A percentile compares a stretch with the other conserved stretches of the same genome.
phyloP scores from a whole-genome alignment of 2,888 invertebrate species.

The Sisyra terminalis region DNA sequence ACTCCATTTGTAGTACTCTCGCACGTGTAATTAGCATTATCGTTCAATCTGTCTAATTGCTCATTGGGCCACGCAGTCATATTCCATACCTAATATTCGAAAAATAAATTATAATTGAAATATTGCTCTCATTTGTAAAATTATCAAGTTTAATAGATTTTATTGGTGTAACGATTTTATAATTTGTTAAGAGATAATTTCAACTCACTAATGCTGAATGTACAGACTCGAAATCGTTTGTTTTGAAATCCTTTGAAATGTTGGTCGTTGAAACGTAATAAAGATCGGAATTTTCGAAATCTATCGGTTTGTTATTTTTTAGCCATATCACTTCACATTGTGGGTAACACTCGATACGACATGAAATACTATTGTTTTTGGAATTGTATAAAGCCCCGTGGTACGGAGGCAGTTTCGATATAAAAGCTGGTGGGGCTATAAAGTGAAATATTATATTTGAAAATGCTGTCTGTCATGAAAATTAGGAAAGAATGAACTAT shows the following conservation, averaged over 20 bases:
- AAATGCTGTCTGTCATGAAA: background rate
- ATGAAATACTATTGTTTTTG: conserved; percentile 48
- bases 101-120: background rate
- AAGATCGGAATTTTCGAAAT: conserved; percentile 33
- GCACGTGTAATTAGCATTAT: conserved; percentile 74
- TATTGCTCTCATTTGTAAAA: no score
- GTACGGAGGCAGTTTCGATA: conserved; percentile 66
- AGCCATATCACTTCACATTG: conserved; percentile 73
- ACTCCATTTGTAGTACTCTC: conserved; percentile 60
- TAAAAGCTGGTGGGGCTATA: conserved; percentile 76
- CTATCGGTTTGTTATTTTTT: conserved; percentile 56
- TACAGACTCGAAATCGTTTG: conserved; percentile 78
- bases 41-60: conserved; percentile 55
- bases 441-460: conserved; percentile 13
- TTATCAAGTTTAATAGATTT: no score
- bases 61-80: conserved; percentile 69
- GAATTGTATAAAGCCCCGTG: conserved; percentile 66
- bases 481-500: conserved; percentile 11
- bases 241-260: conserved; percentile 55
- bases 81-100: conserved; percentile 51
- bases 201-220: conserved; percentile 61
- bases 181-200: no score
- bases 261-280: conserved; percentile 53
- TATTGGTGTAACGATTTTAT: no score
- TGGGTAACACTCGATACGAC: conserved; percentile 81